Evolutionary conservation across 2,113 vertebrate genomes (phyloP).

Genomic region (Silurus glanis): DNA sequence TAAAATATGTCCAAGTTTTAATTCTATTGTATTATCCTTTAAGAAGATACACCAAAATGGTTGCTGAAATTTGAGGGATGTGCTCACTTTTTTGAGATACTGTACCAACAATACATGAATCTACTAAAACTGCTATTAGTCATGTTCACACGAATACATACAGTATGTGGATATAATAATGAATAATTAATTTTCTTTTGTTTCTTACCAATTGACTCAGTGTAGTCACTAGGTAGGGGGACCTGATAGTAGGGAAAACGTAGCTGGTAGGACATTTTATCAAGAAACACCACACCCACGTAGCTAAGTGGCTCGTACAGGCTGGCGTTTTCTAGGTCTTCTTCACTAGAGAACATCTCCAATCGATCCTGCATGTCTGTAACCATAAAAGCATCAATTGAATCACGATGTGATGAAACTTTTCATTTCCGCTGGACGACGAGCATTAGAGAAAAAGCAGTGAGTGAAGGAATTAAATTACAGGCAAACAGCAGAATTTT

Average conservation of each 20-base stretch:
- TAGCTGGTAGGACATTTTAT: conserved; percentile 78
- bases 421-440: neutral
- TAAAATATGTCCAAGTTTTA: too few species aligned
- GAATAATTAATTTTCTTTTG: neutral
- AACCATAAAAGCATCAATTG: conserved; percentile 16
- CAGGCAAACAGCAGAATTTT: conserved; percentile 2
- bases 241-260: conserved; percentile 67
- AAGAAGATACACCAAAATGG: too few species aligned
- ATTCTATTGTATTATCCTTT: too few species aligned
- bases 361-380: conserved; percentile 62
- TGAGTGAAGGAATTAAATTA: neutral
- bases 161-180: neutral
- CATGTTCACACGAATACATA: neutral
- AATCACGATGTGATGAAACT: neutral
- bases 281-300: conserved; percentile 79
- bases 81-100: too few species aligned
- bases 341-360: conserved; percentile 73
- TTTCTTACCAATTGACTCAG: conserved; percentile 72
- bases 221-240: conserved; percentile 67
- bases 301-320: conserved; percentile 49
- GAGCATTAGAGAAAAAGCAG: neutral
- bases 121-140: neutral
- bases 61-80: too few species aligned
- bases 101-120: too few species aligned
- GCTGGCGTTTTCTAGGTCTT: conserved; percentile 72